Percentiles rank a stretch among this genome's conserved stretches.
phyloP scores from a whole-genome alignment of 2,888 invertebrate genomes.

The Lasiommata megera region DNA sequence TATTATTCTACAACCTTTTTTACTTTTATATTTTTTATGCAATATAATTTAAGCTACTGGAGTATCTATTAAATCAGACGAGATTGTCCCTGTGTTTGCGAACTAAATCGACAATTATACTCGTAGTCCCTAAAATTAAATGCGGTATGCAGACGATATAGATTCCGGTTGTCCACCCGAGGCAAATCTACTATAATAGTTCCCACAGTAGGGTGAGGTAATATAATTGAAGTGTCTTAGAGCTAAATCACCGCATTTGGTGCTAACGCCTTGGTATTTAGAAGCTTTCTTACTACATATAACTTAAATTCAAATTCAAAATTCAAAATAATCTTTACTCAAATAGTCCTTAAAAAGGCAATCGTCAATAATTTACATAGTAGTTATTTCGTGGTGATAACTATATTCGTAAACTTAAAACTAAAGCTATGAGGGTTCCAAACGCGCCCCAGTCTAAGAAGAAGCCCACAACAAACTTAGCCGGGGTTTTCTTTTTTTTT shows the following conservation, averaged over 20 bases:
- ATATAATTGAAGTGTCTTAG: slow-evolving; percentile 3
- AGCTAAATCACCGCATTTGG: not conserved
- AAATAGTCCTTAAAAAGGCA: too few relatives aligned
- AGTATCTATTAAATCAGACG: not conserved
- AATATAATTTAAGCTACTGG: not conserved
- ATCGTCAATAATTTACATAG: too few relatives aligned
- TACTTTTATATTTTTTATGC: too few relatives aligned
- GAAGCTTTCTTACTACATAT: not conserved
- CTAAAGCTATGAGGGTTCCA: too few relatives aligned
- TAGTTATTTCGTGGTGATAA: too few relatives aligned
- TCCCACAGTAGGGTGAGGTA: not conserved
- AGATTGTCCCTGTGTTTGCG: not conserved
- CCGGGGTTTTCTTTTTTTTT: too few relatives aligned
- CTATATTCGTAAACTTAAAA: too few relatives aligned
- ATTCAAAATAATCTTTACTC: too few relatives aligned
- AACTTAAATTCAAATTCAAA: too few relatives aligned
- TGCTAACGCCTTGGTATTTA: not conserved
- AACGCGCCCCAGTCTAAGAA: too few relatives aligned
- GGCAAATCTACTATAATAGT: not conserved
- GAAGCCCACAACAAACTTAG: too few relatives aligned
- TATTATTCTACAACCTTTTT: too few relatives aligned
- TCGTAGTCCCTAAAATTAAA: slow-evolving; percentile 13
- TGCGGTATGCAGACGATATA: slow-evolving; percentile 11
- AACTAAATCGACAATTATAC: not conserved
- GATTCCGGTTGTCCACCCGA: not conserved